These are phyloP conservation scores for Cryptoblepharus egeriae DNA, from an alignment of 2,797 vertebrate species.

Conservation along the genomic window DNA sequence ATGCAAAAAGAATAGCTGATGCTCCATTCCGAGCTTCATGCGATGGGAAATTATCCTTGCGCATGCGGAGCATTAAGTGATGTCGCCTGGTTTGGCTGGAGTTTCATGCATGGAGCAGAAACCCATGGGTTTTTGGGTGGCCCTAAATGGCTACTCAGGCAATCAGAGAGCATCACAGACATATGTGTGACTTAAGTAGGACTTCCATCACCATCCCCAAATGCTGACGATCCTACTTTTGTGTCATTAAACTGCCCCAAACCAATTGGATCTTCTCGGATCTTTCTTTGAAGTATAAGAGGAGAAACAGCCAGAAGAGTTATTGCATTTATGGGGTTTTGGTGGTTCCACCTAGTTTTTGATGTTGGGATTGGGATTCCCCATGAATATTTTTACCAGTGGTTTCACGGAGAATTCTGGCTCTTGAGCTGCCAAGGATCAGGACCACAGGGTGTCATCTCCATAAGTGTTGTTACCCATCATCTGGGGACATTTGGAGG, in stretches of 20 bases:
- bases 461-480: too few relatives aligned
- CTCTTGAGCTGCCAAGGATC: too few relatives aligned
- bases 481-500: too few relatives aligned
- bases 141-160: not conserved
- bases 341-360: too few relatives aligned
- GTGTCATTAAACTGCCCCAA: not conserved
- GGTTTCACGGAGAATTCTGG: too few relatives aligned
- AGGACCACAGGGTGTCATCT: too few relatives aligned
- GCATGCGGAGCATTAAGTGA: not conserved
- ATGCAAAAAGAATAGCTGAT: not conserved
- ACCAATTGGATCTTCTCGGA: not conserved
- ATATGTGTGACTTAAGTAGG: not conserved
- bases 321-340: too few relatives aligned
- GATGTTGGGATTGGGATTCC: too few relatives aligned
- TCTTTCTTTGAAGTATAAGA: too few relatives aligned
- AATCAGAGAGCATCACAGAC: not conserved
- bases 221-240: not conserved
- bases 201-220: not conserved
- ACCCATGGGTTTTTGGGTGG: not conserved
- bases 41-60: not conserved
- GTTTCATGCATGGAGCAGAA: not conserved
- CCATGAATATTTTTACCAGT: too few relatives aligned
- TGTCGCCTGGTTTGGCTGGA: not conserved
- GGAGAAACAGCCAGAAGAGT: too few relatives aligned
- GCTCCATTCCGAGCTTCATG: constrained; percentile 4